Evolutionary conservation across 2,888 invertebrate genomes (phyloP).

Genomic region (Drosophila tanythrix): DNA sequence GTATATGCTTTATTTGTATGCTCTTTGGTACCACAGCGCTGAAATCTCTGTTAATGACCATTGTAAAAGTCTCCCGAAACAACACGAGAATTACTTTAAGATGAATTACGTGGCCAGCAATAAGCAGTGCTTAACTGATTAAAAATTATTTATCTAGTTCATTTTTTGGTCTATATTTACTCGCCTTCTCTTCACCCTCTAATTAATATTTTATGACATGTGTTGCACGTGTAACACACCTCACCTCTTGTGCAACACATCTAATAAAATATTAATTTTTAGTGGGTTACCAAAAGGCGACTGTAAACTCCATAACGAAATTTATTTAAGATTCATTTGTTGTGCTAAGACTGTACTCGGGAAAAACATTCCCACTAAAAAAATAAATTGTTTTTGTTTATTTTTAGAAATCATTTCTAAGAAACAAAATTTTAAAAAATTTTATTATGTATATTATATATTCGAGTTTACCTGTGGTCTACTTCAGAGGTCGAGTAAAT

Average conservation of each 20-base stretch:
- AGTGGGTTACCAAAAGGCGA: too few species aligned
- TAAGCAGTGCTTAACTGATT: neutral
- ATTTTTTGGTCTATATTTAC: neutral
- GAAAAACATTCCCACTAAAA: neutral
- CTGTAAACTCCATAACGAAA: neutral
- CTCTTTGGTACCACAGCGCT: neutral
- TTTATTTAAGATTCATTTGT: neutral
- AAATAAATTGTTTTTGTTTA: neutral
- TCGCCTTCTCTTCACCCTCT: neutral
- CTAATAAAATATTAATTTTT: too few species aligned
- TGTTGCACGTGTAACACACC: neutral
- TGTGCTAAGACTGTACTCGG: neutral
- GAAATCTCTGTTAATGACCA: too few species aligned
- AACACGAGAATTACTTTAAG: neutral
- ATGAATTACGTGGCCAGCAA: neutral
- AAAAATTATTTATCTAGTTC: neutral
- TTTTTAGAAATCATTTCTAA: neutral
- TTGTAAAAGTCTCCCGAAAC: neutral
- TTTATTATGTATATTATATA: neutral
- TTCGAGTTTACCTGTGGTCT: neutral
- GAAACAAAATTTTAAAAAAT: neutral
- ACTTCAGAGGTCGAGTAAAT: neutral
- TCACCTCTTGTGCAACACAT: too few species aligned
- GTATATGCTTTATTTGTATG: neutral
- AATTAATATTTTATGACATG: neutral